These are phyloP conservation scores for Bettongia penicillata DNA, from an alignment of 2,113 vertebrate species.

Conservation along the genomic window DNA sequence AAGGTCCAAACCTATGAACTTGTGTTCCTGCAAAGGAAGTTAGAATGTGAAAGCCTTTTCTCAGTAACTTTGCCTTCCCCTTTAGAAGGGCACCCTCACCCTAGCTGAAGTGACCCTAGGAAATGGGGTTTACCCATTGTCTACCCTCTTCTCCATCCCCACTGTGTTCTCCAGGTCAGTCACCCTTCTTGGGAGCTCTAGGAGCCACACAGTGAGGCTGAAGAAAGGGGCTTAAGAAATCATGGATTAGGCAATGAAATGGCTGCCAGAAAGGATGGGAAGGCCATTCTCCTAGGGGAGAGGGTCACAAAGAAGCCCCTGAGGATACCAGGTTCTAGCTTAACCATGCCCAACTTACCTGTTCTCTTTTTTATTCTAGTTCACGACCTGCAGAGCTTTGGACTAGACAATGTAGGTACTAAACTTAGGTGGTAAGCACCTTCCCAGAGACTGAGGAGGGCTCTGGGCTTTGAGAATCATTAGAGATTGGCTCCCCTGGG, in stretches of 20 bases:
- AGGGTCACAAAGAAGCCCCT: not conserved
- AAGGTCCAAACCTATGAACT: not conserved
- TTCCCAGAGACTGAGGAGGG: not conserved
- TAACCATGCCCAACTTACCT: not conserved
- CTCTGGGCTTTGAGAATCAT: not conserved
- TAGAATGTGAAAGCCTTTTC: not conserved
- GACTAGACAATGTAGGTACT: conserved; percentile 95
- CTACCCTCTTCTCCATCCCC: not conserved
- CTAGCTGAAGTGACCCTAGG: not conserved
- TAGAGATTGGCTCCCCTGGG: not conserved
- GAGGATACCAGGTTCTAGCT: not conserved
- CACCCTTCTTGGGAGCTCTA: not conserved
- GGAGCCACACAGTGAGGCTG: not conserved
- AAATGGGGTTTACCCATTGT: no score
- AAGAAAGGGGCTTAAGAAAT: not conserved
- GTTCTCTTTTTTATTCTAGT: conserved; percentile 86
- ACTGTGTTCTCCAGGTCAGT: not conserved
- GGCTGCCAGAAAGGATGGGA: not conserved
- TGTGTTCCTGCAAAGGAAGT: conserved; percentile 31
- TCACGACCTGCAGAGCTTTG: conserved; percentile 98
- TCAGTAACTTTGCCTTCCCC: not conserved
- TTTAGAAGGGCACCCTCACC: not conserved
- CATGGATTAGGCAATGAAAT: not conserved
- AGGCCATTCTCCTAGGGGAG: not conserved
- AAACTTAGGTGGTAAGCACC: not conserved